phyloP scores from a whole-genome alignment of 2,888 invertebrate genomes.

The Cetonia aurata region DNA sequence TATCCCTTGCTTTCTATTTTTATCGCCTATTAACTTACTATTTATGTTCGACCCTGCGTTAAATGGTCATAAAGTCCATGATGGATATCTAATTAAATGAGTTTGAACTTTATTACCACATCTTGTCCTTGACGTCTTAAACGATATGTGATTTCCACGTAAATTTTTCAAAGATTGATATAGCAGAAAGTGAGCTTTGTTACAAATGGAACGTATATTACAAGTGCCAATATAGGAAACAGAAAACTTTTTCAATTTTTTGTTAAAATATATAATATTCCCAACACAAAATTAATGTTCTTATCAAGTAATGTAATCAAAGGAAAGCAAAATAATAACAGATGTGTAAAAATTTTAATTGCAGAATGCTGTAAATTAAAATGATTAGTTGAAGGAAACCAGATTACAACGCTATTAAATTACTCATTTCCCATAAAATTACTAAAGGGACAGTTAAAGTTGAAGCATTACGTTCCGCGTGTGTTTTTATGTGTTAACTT shows the following conservation, averaged over 20 bases:
- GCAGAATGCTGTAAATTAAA: conserved; percentile 37
- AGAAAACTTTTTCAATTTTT: too few species aligned
- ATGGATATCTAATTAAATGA: conserved; percentile 17
- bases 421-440: conserved; percentile 34
- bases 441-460: too few species aligned
- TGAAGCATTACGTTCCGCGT: conserved; percentile 1
- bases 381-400: conserved; percentile 37
- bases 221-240: too few species aligned
- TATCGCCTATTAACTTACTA: conserved; percentile 25
- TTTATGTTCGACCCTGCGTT: conserved; percentile 20
- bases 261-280: too few species aligned
- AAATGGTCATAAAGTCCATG: conserved; percentile 20
- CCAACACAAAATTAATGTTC: too few species aligned
- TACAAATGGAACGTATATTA: too few species aligned
- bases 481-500: conserved; percentile 27
- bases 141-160: too few species aligned
- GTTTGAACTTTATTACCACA: conserved; percentile 16
- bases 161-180: too few species aligned
- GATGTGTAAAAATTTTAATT: conserved; percentile 27
- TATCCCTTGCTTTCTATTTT: conserved; percentile 20
- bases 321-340: neutral
- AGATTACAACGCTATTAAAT: conserved; percentile 32
- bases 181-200: too few species aligned
- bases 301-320: too few species aligned
- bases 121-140: conserved; percentile 1